A percentile compares a stretch with the other conserved stretches of the same genome.
These are phyloP conservation scores for Homalodisca vitripennis DNA, from an alignment of 1,140 invertebrate species.

Conservation along the genomic window DNA sequence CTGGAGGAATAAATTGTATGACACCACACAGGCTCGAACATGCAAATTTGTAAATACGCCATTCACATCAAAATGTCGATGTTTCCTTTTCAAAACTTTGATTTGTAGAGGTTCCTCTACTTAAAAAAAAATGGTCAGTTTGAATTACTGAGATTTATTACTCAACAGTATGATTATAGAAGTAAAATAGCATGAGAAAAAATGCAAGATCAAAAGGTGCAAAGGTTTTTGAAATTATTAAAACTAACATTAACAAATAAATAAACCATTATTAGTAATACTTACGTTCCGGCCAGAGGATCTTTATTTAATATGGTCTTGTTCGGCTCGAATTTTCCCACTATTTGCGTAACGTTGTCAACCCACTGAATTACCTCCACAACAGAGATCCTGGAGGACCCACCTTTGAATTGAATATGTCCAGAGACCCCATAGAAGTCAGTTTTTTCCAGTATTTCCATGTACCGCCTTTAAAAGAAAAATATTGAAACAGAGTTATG, in stretches of 20 bases:
- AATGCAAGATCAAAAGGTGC: too few relatives aligned
- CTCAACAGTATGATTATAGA: too few relatives aligned
- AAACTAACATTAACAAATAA: background rate
- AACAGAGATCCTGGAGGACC: constrained; percentile 61
- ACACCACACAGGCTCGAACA: too few relatives aligned
- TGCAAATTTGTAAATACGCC: too few relatives aligned
- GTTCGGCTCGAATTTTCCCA: constrained; percentile 64
- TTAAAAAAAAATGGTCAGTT: too few relatives aligned
- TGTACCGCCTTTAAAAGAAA: constrained; percentile 53
- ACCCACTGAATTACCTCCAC: constrained; percentile 73
- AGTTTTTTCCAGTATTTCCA: constrained; percentile 56
- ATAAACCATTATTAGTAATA: background rate
- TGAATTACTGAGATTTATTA: too few relatives aligned
- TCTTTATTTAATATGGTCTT: constrained; percentile 17
- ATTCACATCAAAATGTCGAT: too few relatives aligned
- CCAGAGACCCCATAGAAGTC: constrained; percentile 79
- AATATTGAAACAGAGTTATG: too few relatives aligned
- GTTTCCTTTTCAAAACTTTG: too few relatives aligned
- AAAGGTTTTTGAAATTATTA: constrained; percentile 24
- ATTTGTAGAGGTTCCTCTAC: too few relatives aligned
- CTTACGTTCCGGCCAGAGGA: constrained; percentile 21
- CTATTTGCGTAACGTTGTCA: constrained; percentile 51
- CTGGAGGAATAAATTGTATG: too few relatives aligned
- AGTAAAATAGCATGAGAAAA: too few relatives aligned
- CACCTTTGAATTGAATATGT: constrained; percentile 62